These are phyloP conservation scores for Oedothorax gibbosus DNA, from an alignment of 1,140 invertebrate genomes.

Conservation along the genomic window DNA sequence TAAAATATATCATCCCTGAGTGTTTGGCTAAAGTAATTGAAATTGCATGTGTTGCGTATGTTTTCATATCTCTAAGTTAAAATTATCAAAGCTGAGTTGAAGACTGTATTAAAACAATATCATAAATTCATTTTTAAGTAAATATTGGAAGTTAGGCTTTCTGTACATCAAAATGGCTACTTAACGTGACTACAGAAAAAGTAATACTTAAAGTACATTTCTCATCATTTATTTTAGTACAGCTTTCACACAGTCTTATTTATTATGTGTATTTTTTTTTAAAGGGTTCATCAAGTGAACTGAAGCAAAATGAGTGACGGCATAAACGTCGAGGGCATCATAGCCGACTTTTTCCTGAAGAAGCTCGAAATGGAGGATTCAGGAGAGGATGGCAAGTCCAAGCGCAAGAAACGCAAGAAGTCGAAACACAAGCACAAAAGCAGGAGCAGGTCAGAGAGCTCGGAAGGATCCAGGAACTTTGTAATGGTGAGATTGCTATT, in stretches of 20 bases:
- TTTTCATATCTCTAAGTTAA: too few species aligned
- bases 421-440: conserved; percentile 26
- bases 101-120: too few species aligned
- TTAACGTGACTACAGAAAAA: too few species aligned
- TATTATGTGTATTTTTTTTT: background rate
- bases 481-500: background rate
- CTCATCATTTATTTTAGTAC: too few species aligned
- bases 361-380: conserved; percentile 7
- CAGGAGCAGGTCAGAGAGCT: background rate
- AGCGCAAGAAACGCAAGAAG: conserved; percentile 31
- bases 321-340: conserved; percentile 32
- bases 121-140: too few species aligned
- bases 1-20: too few species aligned
- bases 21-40: too few species aligned
- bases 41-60: too few species aligned
- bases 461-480: background rate
- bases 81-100: too few species aligned
- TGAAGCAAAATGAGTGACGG: background rate
- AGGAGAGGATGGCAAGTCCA: conserved; percentile 15
- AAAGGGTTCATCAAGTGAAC: conserved; percentile 7
- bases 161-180: too few species aligned
- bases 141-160: too few species aligned
- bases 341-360: conserved; percentile 45
- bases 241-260: background rate
- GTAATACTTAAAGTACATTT: too few species aligned